Evolutionary conservation across 2,797 vertebrate genomes (phyloP), one percentile per base, ranked within the genome.

Genomic region (Lemur catta): DNA sequence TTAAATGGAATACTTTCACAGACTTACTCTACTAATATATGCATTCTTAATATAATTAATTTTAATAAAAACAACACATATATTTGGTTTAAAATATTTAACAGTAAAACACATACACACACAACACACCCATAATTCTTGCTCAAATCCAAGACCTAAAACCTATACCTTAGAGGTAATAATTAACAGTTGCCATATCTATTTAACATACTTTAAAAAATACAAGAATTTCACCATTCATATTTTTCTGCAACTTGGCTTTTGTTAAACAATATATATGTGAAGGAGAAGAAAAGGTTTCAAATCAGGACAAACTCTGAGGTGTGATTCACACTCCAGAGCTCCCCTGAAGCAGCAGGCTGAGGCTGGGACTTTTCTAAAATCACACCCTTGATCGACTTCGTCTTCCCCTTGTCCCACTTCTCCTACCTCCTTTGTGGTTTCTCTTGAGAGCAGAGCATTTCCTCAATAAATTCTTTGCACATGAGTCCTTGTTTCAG

Each of bases 381-480:
- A 79, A 35, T 13, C 17, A 38, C 2, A 28, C 0, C 1, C 6
- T 82, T 65, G 17, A 18, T 74, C 35, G 20, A 35, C 30, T 84
- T 88, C 28, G 13, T 38, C 4, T 3, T 17, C 41, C n/a, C 7
- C 28, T 10, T 55, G 11, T 17, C 10, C 26, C 38, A 28, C 35
- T 50, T 59, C 13, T 22, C 6, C 17, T 1, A 6, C 0, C 0
- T 2, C 0, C 26, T 52, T 33, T 38, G n/a, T 30, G 9, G 10
- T 41, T 59, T 91, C 38, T 61, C 6, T 24, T 35, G 24, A 18
- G 33, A 59, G 30, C 24, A 65, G 57, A 87, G 20, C 0, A 4
- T 18, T 57, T 86, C 10, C 17, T 95, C 28, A 48, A 10, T 35
- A n/a, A 41, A 59, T 57, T 11, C 20, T 28, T 63, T 12, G 18